Evolutionary conservation across 2,888 invertebrate genomes (phyloP).

Genomic region (Stenolophus ochropezus): DNA sequence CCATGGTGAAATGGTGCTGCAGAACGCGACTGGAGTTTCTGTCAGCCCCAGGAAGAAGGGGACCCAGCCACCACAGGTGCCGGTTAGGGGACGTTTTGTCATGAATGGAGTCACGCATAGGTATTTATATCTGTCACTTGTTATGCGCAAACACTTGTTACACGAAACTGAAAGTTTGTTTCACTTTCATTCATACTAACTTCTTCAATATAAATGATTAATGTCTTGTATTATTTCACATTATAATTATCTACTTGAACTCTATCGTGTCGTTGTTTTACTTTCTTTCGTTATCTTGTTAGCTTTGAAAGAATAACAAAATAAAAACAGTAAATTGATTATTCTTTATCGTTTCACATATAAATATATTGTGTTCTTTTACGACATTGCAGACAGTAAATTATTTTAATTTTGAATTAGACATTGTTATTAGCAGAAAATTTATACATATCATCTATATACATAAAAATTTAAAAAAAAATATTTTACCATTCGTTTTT

Average conservation of each 20-base stretch:
- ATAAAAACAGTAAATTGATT: not conserved
- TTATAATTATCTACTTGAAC: not conserved
- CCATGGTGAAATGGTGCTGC: slow-evolving; percentile 56
- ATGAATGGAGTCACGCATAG: slow-evolving; percentile 50
- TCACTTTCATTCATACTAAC: too few species aligned
- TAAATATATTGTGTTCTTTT: not conserved
- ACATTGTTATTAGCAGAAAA: too few species aligned
- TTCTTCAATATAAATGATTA: too few species aligned
- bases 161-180: not conserved
- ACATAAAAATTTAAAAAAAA: too few species aligned
- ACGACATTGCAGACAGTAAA: not conserved
- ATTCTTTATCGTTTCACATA: not conserved
- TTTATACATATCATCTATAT: too few species aligned
- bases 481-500: too few species aligned
- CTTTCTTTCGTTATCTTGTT: not conserved
- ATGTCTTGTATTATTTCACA: not conserved
- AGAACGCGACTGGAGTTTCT: slow-evolving; percentile 46
- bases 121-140: slow-evolving; percentile 3
- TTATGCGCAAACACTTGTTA: not conserved
- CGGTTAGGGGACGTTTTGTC: slow-evolving; percentile 39
- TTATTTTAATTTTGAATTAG: too few species aligned
- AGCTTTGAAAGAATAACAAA: not conserved
- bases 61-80: slow-evolving; percentile 34
- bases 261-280: not conserved
- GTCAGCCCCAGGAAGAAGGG: slow-evolving; percentile 39